phyloP scores from a whole-genome alignment of 2,113 vertebrate genomes.

The Apaloderma vittatum region DNA sequence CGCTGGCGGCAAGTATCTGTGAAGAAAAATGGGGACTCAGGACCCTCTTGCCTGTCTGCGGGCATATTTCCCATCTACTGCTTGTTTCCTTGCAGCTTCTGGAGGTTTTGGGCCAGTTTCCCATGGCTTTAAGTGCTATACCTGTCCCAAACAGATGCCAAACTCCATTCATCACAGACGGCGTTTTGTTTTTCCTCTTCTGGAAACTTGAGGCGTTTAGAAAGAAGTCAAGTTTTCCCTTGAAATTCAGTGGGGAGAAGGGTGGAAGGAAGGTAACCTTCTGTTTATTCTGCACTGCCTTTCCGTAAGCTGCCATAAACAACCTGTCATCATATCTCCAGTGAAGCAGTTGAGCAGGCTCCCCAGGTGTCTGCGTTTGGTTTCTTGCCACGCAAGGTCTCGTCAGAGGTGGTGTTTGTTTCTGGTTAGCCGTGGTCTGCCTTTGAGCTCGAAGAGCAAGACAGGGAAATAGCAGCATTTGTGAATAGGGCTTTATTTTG shows the following conservation, averaged over 20 bases:
- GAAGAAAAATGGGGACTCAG: neutral
- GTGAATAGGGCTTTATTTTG: slow-evolving; percentile 23
- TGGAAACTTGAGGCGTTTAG: neutral
- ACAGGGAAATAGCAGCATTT: neutral
- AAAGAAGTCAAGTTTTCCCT: slow-evolving; percentile 2
- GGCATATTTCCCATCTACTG: slow-evolving; percentile 24
- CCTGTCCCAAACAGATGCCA: slow-evolving; percentile 49
- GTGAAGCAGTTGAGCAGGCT: slow-evolving; percentile 16
- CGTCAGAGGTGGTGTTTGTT: slow-evolving; percentile 33
- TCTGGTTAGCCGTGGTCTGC: slow-evolving; percentile 8
- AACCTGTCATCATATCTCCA: neutral
- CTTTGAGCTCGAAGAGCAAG: slow-evolving; percentile 9
- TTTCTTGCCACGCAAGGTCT: slow-evolving; percentile 28
- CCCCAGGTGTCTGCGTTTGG: neutral
- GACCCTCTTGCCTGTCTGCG: neutral
- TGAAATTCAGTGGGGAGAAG: neutral
- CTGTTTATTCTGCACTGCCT: neutral
- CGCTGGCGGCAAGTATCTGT: neutral
- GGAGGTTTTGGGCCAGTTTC: neutral
- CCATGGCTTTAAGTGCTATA: neutral
- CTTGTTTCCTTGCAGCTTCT: neutral
- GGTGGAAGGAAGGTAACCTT: neutral
- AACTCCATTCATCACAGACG: neutral
- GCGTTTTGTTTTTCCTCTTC: neutral
- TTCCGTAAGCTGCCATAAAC: slow-evolving; percentile 7